A percentile compares a stretch with the other conserved stretches of the same genome.
phyloP scores from a whole-genome alignment of 2,797 vertebrate genomes.

The Poeciliopsis gracilis region DNA sequence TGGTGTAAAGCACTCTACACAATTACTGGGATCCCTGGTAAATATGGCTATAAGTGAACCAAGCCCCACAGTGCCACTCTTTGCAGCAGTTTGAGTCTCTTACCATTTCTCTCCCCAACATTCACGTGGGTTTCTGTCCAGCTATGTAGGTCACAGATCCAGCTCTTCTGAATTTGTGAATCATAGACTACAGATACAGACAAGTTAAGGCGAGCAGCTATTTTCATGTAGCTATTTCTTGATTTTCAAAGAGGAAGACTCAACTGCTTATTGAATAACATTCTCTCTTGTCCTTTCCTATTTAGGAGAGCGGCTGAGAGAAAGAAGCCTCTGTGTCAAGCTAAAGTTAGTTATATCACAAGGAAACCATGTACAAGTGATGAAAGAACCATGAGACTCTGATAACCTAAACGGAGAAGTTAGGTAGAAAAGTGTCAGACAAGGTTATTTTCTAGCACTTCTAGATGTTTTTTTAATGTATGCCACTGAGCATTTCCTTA shows the following conservation, averaged over 20 bases:
- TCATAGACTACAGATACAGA: not conserved
- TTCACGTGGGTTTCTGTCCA: not conserved
- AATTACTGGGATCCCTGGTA: not conserved
- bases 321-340: not conserved
- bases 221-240: not conserved
- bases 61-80: not conserved
- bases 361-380: not conserved
- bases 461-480: not conserved
- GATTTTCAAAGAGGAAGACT: not conserved
- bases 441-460: not conserved
- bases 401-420: not conserved
- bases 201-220: not conserved
- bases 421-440: not conserved
- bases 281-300: not conserved
- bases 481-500: not conserved
- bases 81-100: not conserved
- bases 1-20: not conserved
- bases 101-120: not conserved
- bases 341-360: not conserved
- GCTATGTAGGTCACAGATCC: not conserved
- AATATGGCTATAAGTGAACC: not conserved
- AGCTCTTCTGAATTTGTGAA: not conserved
- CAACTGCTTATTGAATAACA: not conserved
- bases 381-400: not conserved
- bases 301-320: not conserved